phyloP scores from a whole-genome alignment of 1,140 invertebrate genomes.

The Sminthurides bifidus region DNA sequence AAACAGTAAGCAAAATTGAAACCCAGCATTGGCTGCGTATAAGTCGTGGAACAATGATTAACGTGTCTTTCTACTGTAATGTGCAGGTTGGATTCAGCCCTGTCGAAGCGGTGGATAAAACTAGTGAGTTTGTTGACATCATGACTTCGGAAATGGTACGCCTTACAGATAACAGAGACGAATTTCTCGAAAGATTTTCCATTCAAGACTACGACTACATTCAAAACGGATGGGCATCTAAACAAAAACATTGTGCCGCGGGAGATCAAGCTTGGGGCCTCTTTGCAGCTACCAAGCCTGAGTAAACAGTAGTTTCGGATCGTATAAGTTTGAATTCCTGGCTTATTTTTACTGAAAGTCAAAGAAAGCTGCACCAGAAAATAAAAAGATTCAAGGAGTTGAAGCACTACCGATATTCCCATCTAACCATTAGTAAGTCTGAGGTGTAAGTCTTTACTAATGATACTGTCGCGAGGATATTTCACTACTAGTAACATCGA shows the following conservation, averaged over 20 bases:
- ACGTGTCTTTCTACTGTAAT: constrained; percentile 33
- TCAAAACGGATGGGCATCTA: constrained; percentile 43
- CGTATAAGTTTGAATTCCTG: too few relatives aligned
- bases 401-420: too few relatives aligned
- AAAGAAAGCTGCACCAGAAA: too few relatives aligned
- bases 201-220: constrained; percentile 41
- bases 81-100: constrained; percentile 41
- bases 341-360: too few relatives aligned
- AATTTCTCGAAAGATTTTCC: constrained; percentile 40
- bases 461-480: too few relatives aligned
- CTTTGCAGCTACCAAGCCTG: too few relatives aligned
- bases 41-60: not conserved
- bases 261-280: constrained; percentile 46
- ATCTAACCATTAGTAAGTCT: too few relatives aligned
- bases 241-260: constrained; percentile 38
- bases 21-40: not conserved
- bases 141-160: constrained; percentile 42
- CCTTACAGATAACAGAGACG: constrained; percentile 38
- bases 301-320: too few relatives aligned
- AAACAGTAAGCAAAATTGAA: constrained; percentile 22
- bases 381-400: too few relatives aligned
- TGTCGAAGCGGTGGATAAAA: constrained; percentile 43
- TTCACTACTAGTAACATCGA: too few relatives aligned
- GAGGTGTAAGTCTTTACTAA: too few relatives aligned
- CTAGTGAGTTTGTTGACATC: constrained; percentile 43